Percentiles rank a stretch among this genome's conserved stretches.
phyloP scores from a whole-genome alignment of 2,888 invertebrate species.

The Graphium colonna region DNA sequence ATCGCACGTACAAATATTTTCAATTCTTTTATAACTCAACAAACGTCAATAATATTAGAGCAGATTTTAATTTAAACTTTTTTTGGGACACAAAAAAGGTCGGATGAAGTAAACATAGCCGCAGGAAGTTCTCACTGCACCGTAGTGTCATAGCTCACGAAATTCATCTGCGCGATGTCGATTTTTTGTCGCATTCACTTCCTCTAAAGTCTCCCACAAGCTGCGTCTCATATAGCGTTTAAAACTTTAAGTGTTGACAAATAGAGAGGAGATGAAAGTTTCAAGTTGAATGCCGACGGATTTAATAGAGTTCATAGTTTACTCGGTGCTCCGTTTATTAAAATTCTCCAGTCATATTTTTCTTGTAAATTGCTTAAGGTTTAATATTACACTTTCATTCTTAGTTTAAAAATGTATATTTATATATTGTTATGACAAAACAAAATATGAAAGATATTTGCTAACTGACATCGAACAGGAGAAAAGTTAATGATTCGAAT shows the following conservation, averaged over 20 bases:
- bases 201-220: constrained; percentile 22
- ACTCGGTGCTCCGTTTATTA: too few relatives aligned
- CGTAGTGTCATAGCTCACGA: constrained; percentile 7
- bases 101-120: constrained; percentile 1
- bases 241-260: constrained; percentile 21
- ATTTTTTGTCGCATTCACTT: constrained; percentile 19
- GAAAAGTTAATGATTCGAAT: too few relatives aligned
- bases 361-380: not conserved
- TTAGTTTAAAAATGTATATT: too few relatives aligned
- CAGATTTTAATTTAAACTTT: not conserved
- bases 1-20: too few relatives aligned
- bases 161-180: constrained; percentile 18
- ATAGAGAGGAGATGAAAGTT: constrained; percentile 14
- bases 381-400: too few relatives aligned
- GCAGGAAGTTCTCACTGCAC: constrained; percentile 18
- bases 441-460: too few relatives aligned
- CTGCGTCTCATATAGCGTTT: constrained; percentile 16
- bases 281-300: constrained; percentile 16
- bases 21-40: too few relatives aligned
- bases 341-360: not conserved
- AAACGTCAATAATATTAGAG: too few relatives aligned
- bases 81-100: not conserved
- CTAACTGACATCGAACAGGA: too few relatives aligned
- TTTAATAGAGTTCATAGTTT: constrained; percentile 4
- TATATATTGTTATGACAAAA: too few relatives aligned